Evolutionary conservation across 2,113 vertebrate species (phyloP).

Genomic region (Mixornis gularis): DNA sequence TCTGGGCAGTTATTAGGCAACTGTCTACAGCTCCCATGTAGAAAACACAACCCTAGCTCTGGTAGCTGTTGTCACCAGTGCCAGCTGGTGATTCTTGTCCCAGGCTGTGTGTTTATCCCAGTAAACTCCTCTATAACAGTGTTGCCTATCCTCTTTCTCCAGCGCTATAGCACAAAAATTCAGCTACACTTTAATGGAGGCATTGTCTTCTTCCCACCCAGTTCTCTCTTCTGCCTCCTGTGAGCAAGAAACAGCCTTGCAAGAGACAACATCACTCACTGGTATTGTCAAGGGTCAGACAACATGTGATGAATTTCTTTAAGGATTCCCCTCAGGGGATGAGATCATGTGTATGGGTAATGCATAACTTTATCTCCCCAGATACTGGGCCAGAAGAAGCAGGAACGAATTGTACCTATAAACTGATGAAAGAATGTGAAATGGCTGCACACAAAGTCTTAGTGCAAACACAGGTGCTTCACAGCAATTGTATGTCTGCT

Average conservation of each 20-base stretch:
- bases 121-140: background rate
- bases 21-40: background rate
- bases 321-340: background rate
- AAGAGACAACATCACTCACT: background rate
- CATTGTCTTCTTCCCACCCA: background rate
- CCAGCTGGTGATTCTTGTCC: background rate
- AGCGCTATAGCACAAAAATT: background rate
- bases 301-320: background rate
- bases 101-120: background rate
- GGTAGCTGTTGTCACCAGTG: background rate
- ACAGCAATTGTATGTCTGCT: background rate
- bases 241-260: background rate
- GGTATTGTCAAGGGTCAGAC: background rate
- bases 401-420: background rate
- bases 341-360: background rate
- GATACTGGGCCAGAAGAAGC: background rate
- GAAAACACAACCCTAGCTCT: background rate
- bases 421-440: background rate
- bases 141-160: background rate
- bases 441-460: background rate
- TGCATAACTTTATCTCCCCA: background rate
- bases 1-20: background rate
- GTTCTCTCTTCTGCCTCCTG: background rate
- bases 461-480: fast-evolving
- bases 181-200: background rate